Conservation (phyloP, 1,140 invertebrate species). For the Trissolcus basalis region DNA sequence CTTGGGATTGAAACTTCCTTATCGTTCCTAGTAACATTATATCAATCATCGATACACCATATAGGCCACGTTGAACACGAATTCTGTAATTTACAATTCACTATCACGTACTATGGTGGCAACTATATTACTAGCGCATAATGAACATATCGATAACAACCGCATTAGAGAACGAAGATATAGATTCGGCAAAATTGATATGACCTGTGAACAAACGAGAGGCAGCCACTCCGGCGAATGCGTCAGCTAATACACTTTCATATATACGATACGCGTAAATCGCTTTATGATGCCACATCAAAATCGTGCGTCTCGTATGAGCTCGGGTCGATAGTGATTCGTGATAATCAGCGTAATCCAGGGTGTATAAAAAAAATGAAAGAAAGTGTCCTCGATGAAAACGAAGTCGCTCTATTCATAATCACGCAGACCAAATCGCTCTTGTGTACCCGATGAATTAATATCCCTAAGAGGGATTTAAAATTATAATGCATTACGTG, state of each 20-base stretch:
- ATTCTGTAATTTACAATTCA: conserved; percentile 46
- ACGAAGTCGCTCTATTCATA: conserved; percentile 38
- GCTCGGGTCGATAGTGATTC: conserved; percentile 67
- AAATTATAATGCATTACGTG: conserved; percentile 22
- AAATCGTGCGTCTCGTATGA: conserved; percentile 32
- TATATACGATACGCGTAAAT: conserved; percentile 59
- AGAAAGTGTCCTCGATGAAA: conserved; percentile 3
- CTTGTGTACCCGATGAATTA: conserved; percentile 21
- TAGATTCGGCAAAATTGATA: conserved; percentile 10
- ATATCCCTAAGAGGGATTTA: conserved; percentile 13
- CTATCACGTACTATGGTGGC: conserved; percentile 9
- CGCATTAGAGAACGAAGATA: conserved; percentile 26
- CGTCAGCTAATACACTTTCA: conserved; percentile 62
- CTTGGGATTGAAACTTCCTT: conserved; percentile 26
- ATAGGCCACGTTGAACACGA: conserved; percentile 34
- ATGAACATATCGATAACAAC: conserved; percentile 34
- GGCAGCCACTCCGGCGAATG: conserved; percentile 16
- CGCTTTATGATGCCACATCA: conserved; percentile 62
- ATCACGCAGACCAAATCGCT: conserved; percentile 25
- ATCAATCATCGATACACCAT: conserved; percentile 20
- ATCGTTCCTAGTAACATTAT: conserved; percentile 25
- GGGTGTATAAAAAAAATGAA: conserved; percentile 2
- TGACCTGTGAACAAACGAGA: conserved; percentile 24
- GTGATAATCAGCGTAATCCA: conserved; percentile 57
- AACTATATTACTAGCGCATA: conserved; percentile 32